Percentiles rank a stretch among this genome's conserved stretches.
Conservation (phyloP, 2,113 vertebrate species). For the Trichechus manatus region DNA sequence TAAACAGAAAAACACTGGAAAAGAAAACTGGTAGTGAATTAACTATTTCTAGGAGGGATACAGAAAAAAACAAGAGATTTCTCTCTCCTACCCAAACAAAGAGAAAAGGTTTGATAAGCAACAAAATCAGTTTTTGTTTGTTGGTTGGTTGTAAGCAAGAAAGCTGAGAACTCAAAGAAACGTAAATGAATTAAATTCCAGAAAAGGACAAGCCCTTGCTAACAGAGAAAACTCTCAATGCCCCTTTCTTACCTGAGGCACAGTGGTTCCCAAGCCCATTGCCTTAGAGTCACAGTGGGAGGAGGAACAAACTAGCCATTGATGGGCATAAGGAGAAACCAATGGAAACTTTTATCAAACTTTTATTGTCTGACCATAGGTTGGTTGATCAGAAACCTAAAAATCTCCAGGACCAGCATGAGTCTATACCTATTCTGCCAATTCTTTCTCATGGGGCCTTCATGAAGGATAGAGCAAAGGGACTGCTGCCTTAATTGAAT, state of each 20-base stretch:
- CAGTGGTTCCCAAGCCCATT: too few species aligned
- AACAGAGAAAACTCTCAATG: neutral
- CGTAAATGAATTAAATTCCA: conserved; percentile 53
- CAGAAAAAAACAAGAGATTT: neutral
- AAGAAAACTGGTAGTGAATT: conserved; percentile 27
- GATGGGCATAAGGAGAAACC: neutral
- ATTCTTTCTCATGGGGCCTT: neutral
- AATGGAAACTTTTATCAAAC: neutral
- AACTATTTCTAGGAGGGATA: neutral
- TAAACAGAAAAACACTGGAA: conserved; percentile 9
- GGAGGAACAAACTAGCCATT: neutral
- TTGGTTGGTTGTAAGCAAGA: neutral
- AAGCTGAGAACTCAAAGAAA: conserved; percentile 40
- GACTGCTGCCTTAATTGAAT: neutral
- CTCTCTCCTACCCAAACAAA: neutral
- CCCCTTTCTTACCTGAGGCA: neutral
- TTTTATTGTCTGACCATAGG: neutral
- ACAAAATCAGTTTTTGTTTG: conserved; percentile 36
- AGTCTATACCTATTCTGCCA: neutral
- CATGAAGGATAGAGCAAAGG: neutral
- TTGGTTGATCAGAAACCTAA: conserved; percentile 22
- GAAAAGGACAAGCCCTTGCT: neutral
- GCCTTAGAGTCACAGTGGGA: neutral
- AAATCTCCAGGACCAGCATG: neutral
- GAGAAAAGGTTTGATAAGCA: neutral